Percentiles rank a stretch among this genome's conserved stretches.
Evolutionary conservation across 2,797 vertebrate species (phyloP).

Genomic region (Hirundo rustica): DNA sequence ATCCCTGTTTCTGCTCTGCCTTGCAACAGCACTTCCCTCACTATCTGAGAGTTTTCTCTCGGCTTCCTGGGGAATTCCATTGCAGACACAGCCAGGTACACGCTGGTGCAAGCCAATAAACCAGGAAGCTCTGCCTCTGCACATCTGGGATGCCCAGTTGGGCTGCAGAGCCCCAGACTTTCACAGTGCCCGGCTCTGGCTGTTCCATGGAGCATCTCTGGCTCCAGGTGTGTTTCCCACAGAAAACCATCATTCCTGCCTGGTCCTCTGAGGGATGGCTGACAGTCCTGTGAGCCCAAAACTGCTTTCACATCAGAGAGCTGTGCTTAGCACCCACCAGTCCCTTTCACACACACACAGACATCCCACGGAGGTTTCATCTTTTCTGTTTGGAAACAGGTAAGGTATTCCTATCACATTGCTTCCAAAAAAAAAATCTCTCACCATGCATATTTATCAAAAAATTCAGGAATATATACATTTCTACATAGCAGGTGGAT

Average conservation of each 20-base stretch:
- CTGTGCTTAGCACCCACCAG: neutral
- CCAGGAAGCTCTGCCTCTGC: neutral
- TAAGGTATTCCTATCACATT: neutral
- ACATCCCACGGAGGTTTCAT: neutral
- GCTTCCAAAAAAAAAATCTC: neutral
- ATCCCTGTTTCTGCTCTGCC: neutral
- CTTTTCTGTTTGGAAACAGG: neutral
- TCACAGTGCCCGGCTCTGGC: rapidly evolving
- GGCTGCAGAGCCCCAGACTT: neutral
- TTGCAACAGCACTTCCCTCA: neutral
- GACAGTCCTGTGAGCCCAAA: neutral
- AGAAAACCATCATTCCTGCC: neutral
- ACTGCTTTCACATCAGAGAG: neutral
- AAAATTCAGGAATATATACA: neutral
- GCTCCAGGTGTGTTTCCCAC: neutral
- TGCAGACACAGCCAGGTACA: rapidly evolving
- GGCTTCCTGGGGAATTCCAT: neutral
- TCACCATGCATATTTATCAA: neutral
- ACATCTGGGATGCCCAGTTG: neutral
- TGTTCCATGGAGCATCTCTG: neutral
- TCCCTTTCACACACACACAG: neutral
- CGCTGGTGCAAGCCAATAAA: neutral
- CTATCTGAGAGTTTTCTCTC: neutral
- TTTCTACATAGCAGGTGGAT: neutral
- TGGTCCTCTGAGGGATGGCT: neutral